Percentiles rank a stretch among this genome's conserved stretches.
Evolutionary conservation across 1,140 invertebrate genomes (phyloP).

Genomic region (Ooceraea biroi): DNA sequence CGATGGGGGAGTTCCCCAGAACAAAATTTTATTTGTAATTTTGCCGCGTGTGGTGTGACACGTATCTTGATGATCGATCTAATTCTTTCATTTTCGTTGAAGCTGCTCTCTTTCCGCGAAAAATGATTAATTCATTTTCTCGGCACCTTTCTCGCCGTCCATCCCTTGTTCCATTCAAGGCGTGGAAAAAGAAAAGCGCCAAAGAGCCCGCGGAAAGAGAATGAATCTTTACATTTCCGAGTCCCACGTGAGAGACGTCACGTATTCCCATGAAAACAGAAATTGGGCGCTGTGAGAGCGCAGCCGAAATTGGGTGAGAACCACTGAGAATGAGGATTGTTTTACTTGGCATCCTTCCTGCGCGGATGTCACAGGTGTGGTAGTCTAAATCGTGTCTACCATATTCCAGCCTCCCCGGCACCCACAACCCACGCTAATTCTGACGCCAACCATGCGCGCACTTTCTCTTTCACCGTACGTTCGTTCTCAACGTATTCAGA

Average conservation of each 20-base stretch:
- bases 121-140: constrained; percentile 25
- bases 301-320: constrained; percentile 67
- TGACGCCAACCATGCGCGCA: constrained; percentile 32
- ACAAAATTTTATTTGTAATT: too few species aligned
- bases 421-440: constrained; percentile 41
- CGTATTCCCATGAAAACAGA: constrained; percentile 44
- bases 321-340: constrained; percentile 68
- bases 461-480: constrained; percentile 45
- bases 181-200: constrained; percentile 50
- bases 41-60: too few species aligned
- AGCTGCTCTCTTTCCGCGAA: neutral
- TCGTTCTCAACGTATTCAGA: constrained; percentile 55
- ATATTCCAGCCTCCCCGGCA: constrained; percentile 41
- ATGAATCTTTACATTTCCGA: constrained; percentile 48
- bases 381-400: constrained; percentile 63
- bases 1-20: too few species aligned
- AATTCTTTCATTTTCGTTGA: constrained; percentile 26
- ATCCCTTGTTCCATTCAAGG: constrained; percentile 27
- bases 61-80: constrained; percentile 1
- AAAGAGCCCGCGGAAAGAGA: constrained; percentile 3
- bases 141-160: constrained; percentile 10
- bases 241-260: neutral
- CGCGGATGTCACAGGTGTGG: constrained; percentile 67
- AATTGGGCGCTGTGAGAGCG: constrained; percentile 44
- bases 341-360: constrained; percentile 68